Percentiles rank a stretch among this genome's conserved stretches.
Conservation (phyloP, 2,888 invertebrate genomes). For the Synanthedon formicaeformis region DNA sequence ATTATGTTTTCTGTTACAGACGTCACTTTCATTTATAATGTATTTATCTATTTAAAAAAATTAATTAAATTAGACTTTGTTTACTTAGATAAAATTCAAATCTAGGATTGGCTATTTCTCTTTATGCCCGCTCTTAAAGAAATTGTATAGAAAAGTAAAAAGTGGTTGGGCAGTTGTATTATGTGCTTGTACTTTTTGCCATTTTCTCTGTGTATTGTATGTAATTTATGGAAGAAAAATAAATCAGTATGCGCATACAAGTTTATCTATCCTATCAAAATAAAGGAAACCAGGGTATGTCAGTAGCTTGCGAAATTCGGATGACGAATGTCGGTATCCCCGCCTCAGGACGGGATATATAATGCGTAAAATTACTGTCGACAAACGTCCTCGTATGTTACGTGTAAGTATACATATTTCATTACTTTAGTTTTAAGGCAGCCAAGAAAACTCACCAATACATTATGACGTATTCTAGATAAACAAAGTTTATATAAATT, state of each 20-base stretch:
- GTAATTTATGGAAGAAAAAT: slow-evolving; percentile 43
- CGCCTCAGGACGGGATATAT: slow-evolving; percentile 54
- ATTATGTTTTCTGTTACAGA: too few relatives aligned
- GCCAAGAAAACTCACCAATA: too few relatives aligned
- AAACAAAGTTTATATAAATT: too few relatives aligned
- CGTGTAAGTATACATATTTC: slow-evolving; percentile 13
- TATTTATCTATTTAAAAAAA: too few relatives aligned
- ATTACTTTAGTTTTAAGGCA: neutral
- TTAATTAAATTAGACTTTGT: too few relatives aligned
- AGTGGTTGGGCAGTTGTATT: too few relatives aligned
- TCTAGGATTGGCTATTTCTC: too few relatives aligned
- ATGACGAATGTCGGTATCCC: slow-evolving; percentile 55
- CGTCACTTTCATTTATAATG: too few relatives aligned
- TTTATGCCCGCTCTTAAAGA: too few relatives aligned
- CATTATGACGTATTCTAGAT: too few relatives aligned
- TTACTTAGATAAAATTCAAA: too few relatives aligned
- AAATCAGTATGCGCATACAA: slow-evolving; percentile 52
- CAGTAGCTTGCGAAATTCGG: slow-evolving; percentile 34
- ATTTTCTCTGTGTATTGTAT: slow-evolving; percentile 5
- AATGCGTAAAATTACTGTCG: slow-evolving; percentile 64
- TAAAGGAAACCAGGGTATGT: slow-evolving; percentile 34
- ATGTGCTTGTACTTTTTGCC: neutral
- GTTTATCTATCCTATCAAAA: slow-evolving; percentile 51
- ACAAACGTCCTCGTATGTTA: slow-evolving; percentile 49
- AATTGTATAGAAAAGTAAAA: too few relatives aligned